Conservation (phyloP, 2,113 vertebrate species). For the Ictalurus punctatus region DNA sequence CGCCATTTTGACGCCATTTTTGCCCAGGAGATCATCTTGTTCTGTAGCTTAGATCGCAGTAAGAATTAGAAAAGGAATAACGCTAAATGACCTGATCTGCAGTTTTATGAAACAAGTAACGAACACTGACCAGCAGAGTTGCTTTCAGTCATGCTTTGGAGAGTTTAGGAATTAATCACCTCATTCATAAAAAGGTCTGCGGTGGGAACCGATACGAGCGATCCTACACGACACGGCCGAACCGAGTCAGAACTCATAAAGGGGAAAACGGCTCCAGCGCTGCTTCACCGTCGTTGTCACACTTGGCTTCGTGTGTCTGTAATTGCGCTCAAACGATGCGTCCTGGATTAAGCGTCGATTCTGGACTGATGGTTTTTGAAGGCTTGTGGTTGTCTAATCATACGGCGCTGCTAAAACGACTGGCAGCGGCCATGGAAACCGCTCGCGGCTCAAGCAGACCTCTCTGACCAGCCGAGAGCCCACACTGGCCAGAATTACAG, state of each 20-base stretch:
- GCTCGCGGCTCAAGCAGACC: conserved; percentile 20
- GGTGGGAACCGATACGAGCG: conserved; percentile 29
- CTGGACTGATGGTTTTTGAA: conserved; percentile 15
- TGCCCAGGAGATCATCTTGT: too few relatives aligned
- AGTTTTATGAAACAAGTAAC: conserved; percentile 1
- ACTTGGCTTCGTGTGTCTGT: conserved; percentile 29
- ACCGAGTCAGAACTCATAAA: conserved; percentile 16
- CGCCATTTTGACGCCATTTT: too few relatives aligned
- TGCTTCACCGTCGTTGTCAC: conserved; percentile 26
- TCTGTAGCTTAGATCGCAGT: background rate
- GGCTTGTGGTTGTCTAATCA: conserved; percentile 23
- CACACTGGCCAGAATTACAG: conserved; percentile 30
- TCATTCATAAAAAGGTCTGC: conserved; percentile 38
- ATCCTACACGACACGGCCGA: conserved; percentile 22
- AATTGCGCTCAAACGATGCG: conserved; percentile 9
- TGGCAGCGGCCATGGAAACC: conserved; percentile 32
- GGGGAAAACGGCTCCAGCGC: background rate
- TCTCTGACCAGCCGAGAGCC: conserved; percentile 33
- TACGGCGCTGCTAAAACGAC: conserved; percentile 10
- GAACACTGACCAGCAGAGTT: conserved; percentile 48
- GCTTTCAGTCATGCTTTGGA: conserved; percentile 35
- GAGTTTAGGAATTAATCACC: conserved; percentile 18
- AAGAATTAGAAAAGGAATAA: background rate
- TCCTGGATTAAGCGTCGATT: background rate
- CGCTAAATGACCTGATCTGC: background rate